Conservation (phyloP, 1,140 invertebrate species). For the Ceratina calcarata region DNA sequence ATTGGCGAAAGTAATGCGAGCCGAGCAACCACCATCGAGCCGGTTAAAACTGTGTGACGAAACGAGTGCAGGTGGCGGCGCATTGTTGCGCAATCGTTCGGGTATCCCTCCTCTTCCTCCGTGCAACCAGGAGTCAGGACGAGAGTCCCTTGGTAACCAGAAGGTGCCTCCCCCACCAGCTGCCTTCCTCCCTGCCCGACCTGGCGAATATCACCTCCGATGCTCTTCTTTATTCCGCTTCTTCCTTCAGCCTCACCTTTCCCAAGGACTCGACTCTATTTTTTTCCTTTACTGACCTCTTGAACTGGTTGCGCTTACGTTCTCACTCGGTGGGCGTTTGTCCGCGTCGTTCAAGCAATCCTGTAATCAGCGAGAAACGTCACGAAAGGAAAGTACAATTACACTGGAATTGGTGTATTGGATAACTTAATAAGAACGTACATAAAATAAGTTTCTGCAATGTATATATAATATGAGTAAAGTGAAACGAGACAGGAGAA, state of each 20-base stretch:
- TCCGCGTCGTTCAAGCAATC: not conserved
- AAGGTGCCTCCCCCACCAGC: slow-evolving; percentile 30
- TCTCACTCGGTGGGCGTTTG: not conserved
- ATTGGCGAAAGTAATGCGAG: slow-evolving; percentile 71
- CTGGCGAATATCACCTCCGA: slow-evolving; percentile 55
- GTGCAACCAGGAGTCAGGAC: slow-evolving; percentile 53
- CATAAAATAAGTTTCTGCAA: not conserved
- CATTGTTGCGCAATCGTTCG: slow-evolving; percentile 65
- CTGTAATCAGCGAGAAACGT: not conserved
- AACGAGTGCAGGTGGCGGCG: slow-evolving; percentile 71
- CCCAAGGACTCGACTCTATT: not conserved
- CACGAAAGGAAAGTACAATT: not conserved
- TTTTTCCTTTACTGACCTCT: not conserved
- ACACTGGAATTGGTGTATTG: no score
- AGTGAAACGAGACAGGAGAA: not conserved
- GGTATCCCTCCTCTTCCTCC: slow-evolving; percentile 34
- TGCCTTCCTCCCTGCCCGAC: slow-evolving; percentile 36
- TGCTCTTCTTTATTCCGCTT: slow-evolving; percentile 31
- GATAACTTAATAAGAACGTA: no score
- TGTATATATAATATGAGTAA: not conserved
- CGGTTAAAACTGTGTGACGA: slow-evolving; percentile 65
- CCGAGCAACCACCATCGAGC: slow-evolving; percentile 50
- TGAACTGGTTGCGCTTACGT: not conserved
- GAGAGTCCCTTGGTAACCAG: slow-evolving; percentile 52
- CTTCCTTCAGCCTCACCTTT: slow-evolving; percentile 20